These are phyloP conservation scores for Camponotus pennsylvanicus DNA, from an alignment of 1,140 invertebrate genomes.

Conservation along the genomic window DNA sequence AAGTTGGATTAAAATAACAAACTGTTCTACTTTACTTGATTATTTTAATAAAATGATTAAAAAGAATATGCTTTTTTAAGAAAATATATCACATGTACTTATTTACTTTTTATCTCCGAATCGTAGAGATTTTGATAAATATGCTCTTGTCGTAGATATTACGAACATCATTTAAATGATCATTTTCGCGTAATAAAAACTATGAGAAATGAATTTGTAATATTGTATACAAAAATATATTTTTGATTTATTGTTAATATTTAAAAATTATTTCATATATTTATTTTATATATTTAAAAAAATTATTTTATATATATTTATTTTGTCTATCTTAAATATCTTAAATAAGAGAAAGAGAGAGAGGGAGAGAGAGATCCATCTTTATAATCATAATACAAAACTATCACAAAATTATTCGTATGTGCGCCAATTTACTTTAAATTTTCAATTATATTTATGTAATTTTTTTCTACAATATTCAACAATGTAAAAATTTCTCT, in stretches of 20 bases:
- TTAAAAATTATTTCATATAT: too few relatives aligned
- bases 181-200: background rate
- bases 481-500: background rate
- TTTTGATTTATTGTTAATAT: background rate
- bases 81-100: background rate
- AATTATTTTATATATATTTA: too few relatives aligned
- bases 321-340: too few relatives aligned
- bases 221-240: background rate
- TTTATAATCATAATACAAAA: too few relatives aligned
- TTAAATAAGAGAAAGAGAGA: too few relatives aligned
- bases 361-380: too few relatives aligned
- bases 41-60: background rate
- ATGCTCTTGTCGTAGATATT: background rate
- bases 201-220: background rate
- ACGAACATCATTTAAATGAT: background rate
- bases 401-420: background rate
- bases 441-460: background rate
- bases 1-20: slow-evolving; percentile 7
- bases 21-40: slow-evolving; percentile 20
- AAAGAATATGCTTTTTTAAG: background rate
- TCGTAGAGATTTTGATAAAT: background rate
- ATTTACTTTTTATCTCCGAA: background rate
- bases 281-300: too few relatives aligned
- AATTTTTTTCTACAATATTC: too few relatives aligned
- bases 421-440: background rate